Evolutionary conservation across 2,797 vertebrate genomes (phyloP).

Genomic region (Spea hammondii): DNA sequence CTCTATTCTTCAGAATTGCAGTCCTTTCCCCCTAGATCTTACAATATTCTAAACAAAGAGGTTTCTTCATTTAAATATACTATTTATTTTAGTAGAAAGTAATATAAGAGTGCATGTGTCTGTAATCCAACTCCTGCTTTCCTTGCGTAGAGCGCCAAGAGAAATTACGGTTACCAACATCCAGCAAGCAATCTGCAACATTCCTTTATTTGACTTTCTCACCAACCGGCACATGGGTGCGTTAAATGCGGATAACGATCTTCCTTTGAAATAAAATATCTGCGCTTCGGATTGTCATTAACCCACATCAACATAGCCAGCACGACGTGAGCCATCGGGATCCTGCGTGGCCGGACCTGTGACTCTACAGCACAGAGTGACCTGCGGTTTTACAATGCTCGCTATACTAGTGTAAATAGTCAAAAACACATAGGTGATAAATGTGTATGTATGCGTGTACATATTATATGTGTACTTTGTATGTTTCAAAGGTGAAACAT

Average conservation of each 20-base stretch:
- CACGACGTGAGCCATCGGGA: not conserved
- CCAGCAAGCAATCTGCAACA: conserved; percentile 88
- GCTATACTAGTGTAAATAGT: not conserved
- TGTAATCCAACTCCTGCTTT: not conserved
- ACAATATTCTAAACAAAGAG: too few species aligned
- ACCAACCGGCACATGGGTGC: conserved; percentile 94
- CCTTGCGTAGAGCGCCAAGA: conserved; percentile 79
- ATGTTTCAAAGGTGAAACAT: not conserved
- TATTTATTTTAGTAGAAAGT: too few species aligned
- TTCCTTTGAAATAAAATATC: conserved; percentile 60
- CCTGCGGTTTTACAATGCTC: not conserved
- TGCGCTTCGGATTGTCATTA: too few species aligned
- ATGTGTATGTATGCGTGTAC: conserved; percentile 2
- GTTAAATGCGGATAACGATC: conserved; percentile 71
- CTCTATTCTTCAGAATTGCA: too few species aligned
- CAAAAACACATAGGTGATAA: not conserved
- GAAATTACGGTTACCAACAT: conserved; percentile 92
- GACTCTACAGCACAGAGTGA: not conserved
- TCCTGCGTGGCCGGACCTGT: not conserved
- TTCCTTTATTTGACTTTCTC: conserved; percentile 94
- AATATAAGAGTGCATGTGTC: not conserved
- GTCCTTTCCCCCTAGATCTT: too few species aligned
- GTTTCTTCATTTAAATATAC: too few species aligned
- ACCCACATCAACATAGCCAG: not conserved
- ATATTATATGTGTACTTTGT: not conserved